Conservation (phyloP, 53 echinoderm and acorn worm species). For the Crossaster papposus region DNA sequence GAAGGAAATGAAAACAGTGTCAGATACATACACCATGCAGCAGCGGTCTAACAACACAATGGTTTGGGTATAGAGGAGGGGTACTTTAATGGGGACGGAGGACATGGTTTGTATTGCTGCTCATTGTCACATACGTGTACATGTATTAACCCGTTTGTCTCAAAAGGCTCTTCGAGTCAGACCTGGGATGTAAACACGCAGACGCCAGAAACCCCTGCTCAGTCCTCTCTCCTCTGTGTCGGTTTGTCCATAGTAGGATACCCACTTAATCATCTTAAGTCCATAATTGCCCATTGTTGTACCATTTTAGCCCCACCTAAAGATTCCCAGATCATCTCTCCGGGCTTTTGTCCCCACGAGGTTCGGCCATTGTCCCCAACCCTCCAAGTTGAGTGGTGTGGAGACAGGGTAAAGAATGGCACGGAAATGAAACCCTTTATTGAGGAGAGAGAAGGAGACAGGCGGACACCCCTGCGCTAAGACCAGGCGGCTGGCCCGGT, state of each 20-base stretch:
- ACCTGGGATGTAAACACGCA: background rate
- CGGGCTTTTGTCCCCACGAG: constrained; percentile 31
- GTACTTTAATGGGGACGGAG: background rate
- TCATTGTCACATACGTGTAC: too few species aligned
- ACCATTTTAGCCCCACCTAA: background rate
- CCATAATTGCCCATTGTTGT: constrained; percentile 38
- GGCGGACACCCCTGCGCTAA: background rate
- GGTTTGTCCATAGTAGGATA: constrained; percentile 18
- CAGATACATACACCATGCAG: constrained; percentile 6
- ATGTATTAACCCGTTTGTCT: constrained; percentile 1
- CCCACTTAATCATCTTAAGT: constrained; percentile 35
- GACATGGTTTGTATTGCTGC: constrained; percentile 25
- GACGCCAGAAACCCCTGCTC: constrained; percentile 26
- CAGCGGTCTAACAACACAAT: background rate
- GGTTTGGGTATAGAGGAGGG: background rate
- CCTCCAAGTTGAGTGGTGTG: constrained; percentile 53
- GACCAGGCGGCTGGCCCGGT: background rate
- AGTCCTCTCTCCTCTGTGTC: background rate
- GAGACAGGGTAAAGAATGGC: constrained; percentile 49
- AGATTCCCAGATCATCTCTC: background rate
- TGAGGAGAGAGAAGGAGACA: background rate
- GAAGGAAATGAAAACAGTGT: constrained; percentile 4
- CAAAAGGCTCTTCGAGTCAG: background rate
- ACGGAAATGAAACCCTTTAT: background rate
- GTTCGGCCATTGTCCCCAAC: constrained; percentile 19